These are phyloP conservation scores for Chelon labrosus DNA, from an alignment of 2,797 vertebrate genomes.

Conservation along the genomic window DNA sequence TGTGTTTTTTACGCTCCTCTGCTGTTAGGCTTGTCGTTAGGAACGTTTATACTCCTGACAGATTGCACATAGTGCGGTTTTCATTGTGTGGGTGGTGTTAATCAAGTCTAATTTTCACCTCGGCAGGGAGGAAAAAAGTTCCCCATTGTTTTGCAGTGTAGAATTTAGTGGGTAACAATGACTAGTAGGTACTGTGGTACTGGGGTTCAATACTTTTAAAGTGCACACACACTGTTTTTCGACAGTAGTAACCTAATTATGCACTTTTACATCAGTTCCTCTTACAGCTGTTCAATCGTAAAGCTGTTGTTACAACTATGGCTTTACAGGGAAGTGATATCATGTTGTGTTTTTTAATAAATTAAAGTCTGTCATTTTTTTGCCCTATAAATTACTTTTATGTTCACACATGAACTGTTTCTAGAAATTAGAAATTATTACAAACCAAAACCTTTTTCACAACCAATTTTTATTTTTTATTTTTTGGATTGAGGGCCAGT, in stretches of 20 bases:
- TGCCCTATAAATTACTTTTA: neutral
- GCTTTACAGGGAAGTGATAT: constrained; percentile 3
- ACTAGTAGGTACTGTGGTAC: constrained; percentile 33
- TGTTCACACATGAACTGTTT: neutral
- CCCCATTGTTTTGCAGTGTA: constrained; percentile 22
- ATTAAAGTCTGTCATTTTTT: too few species aligned
- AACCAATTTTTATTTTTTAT: neutral
- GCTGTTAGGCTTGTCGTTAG: constrained; percentile 1
- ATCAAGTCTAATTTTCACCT: constrained; percentile 63
- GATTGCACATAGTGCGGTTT: constrained; percentile 29
- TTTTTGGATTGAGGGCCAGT: neutral
- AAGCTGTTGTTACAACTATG: neutral
- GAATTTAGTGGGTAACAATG: constrained; percentile 32
- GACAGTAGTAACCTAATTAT: constrained; percentile 47
- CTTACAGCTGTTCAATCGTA: constrained; percentile 20
- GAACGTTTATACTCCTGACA: constrained; percentile 21
- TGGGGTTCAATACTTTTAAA: constrained; percentile 54
- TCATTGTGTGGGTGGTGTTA: constrained; percentile 30
- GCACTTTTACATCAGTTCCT: constrained; percentile 19
- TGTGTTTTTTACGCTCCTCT: constrained; percentile 1
- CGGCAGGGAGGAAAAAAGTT: constrained; percentile 39
- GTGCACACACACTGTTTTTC: constrained; percentile 39
- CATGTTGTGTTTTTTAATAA: neutral
- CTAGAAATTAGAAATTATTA: neutral
- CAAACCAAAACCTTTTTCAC: too few species aligned